These are phyloP conservation scores for Chymomyza procnemis DNA, from an alignment of 2,888 invertebrate species.

Conservation along the genomic window DNA sequence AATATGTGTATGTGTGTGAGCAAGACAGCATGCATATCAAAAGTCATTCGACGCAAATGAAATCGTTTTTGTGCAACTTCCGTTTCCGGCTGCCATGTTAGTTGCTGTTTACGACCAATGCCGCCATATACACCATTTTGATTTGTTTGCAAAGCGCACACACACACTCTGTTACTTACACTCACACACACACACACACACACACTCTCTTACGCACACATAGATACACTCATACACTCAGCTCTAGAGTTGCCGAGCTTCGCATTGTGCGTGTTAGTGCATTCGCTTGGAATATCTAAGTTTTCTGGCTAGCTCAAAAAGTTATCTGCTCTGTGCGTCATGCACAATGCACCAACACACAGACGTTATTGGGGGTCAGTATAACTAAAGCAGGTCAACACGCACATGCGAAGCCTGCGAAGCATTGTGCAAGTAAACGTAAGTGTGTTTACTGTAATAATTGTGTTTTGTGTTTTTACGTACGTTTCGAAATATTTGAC, in stretches of 20 bases:
- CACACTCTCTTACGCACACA: background rate
- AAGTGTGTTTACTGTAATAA: too few relatives aligned
- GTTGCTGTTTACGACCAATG: conserved; percentile 51
- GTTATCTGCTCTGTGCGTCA: conserved; percentile 22
- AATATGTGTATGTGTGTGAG: background rate
- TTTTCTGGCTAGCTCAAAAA: conserved; percentile 50
- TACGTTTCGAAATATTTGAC: too few relatives aligned
- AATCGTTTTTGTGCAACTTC: conserved; percentile 70
- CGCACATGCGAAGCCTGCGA: too few relatives aligned
- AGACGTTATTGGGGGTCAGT: background rate
- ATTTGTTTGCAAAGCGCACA: conserved; percentile 68
- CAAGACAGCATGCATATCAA: conserved; percentile 51
- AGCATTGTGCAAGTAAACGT: too few relatives aligned
- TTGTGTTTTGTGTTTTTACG: too few relatives aligned
- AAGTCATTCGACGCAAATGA: conserved; percentile 69
- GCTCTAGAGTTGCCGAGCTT: conserved; percentile 7
- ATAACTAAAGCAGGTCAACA: too few relatives aligned
- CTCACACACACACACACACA: background rate
- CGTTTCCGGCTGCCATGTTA: conserved; percentile 60
- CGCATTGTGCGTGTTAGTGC: conserved; percentile 56
- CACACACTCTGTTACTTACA: conserved; percentile 5
- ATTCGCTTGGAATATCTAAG: conserved; percentile 71
- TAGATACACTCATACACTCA: background rate
- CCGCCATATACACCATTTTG: conserved; percentile 67
- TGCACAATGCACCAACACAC: conserved; percentile 4